A percentile compares a stretch with the other conserved stretches of the same genome.
Conservation (phyloP, 2,113 vertebrate species). For the Hydrolagus affinis region DNA sequence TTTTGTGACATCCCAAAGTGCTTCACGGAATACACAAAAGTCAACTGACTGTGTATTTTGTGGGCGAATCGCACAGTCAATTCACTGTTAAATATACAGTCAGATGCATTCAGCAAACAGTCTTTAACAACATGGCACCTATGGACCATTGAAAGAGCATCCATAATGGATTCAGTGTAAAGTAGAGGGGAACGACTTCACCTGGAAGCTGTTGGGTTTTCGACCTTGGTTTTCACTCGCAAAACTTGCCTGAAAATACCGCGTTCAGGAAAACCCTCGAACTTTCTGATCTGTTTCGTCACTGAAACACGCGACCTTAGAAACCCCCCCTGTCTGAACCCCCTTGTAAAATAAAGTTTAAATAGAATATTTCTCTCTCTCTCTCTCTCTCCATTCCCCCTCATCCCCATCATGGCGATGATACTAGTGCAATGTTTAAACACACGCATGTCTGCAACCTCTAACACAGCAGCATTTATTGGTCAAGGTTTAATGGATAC, state of each 20-base stretch:
- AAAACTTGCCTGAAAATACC: background rate
- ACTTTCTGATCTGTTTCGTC: background rate
- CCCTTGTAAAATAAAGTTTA: background rate
- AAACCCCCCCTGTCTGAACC: background rate
- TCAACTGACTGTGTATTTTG: too few species aligned
- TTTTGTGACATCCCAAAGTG: too few species aligned
- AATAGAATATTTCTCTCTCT: background rate
- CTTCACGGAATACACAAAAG: too few species aligned
- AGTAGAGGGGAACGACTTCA: background rate
- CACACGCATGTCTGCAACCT: background rate
- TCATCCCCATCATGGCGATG: too few species aligned
- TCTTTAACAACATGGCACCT: background rate
- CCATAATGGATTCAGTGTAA: background rate
- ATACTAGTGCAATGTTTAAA: background rate
- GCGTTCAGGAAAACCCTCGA: background rate
- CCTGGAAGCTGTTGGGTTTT: constrained; percentile 1
- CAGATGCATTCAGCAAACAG: too few species aligned
- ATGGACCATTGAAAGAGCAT: background rate
- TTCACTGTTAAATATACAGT: too few species aligned
- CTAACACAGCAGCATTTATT: background rate
- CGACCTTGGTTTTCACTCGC: background rate
- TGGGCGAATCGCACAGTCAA: too few species aligned
- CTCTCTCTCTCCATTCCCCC: background rate
- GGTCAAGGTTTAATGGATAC: background rate
- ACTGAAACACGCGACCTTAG: background rate